phyloP scores from a whole-genome alignment of 2,888 invertebrate species.

The Amphipyra berbera region DNA sequence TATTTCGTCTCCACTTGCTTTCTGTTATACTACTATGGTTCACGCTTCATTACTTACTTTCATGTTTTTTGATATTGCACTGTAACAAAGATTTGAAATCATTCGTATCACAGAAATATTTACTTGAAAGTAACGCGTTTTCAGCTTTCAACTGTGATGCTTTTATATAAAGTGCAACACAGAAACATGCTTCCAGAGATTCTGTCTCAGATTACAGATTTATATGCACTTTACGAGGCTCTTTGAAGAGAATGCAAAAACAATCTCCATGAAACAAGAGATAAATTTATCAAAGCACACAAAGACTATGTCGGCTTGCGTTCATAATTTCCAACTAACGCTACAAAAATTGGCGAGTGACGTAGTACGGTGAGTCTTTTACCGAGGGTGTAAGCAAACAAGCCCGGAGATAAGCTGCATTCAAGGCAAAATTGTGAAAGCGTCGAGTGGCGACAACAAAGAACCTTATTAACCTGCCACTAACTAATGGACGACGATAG shows the following conservation, averaged over 20 bases:
- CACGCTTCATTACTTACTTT: slow-evolving; percentile 36
- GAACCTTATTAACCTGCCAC: slow-evolving; percentile 86
- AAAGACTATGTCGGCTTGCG: slow-evolving; percentile 66
- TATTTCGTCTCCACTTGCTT: slow-evolving; percentile 58
- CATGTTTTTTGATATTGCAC: slow-evolving; percentile 26
- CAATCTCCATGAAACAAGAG: slow-evolving; percentile 60
- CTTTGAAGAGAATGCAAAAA: slow-evolving; percentile 49
- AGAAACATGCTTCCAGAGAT: slow-evolving; percentile 17
- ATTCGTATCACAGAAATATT: slow-evolving; percentile 4
- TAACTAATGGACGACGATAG: slow-evolving; percentile 85
- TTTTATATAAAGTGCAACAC: slow-evolving; percentile 13
- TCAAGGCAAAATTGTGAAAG: slow-evolving; percentile 85
- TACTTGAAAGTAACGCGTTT: neutral
- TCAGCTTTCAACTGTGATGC: neutral
- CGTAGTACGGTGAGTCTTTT: slow-evolving; percentile 69
- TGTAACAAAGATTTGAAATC: slow-evolving; percentile 13
- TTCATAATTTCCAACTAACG: slow-evolving; percentile 80
- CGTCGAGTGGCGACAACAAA: slow-evolving; percentile 78
- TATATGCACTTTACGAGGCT: slow-evolving; percentile 30
- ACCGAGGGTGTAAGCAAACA: slow-evolving; percentile 79
- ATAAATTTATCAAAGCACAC: slow-evolving; percentile 62
- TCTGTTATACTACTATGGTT: slow-evolving; percentile 32
- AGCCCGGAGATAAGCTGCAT: slow-evolving; percentile 84
- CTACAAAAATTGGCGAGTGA: slow-evolving; percentile 78
- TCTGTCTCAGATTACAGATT: slow-evolving; percentile 36